These are phyloP conservation scores for Trididemnum nubilum DNA, from an alignment of 23 tunicate species.

Conservation along the genomic window DNA sequence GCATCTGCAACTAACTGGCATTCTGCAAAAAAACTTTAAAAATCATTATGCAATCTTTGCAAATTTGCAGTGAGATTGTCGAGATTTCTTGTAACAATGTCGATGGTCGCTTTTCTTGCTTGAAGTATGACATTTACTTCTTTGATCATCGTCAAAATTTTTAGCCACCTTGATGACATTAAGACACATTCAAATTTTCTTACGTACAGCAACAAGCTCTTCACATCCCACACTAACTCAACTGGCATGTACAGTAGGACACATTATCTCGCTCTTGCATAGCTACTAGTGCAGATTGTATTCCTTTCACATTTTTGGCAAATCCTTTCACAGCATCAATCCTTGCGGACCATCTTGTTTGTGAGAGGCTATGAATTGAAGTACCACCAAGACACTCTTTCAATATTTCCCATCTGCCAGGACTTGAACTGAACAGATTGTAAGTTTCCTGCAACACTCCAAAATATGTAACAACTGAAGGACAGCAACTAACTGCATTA, in stretches of 20 bases:
- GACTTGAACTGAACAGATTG: slow-evolving; percentile 1
- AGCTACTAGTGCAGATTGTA: neutral
- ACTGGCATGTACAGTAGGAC: neutral
- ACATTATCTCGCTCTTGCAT: neutral
- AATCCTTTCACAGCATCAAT: slow-evolving; percentile 13
- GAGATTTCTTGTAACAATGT: neutral
- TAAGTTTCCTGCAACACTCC: slow-evolving; percentile 9
- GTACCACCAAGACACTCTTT: neutral
- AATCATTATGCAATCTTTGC: neutral
- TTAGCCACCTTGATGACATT: neutral
- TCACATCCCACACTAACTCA: neutral
- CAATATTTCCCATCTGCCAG: slow-evolving; percentile 1
- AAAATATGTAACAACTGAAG: neutral
- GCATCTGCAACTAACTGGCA: neutral
- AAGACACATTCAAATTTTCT: neutral
- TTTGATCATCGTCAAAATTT: neutral
- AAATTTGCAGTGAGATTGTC: neutral
- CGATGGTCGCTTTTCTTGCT: neutral
- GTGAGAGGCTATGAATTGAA: neutral
- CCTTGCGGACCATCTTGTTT: slow-evolving; percentile 17
- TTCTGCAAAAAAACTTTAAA: neutral
- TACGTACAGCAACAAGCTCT: neutral
- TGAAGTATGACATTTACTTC: neutral
- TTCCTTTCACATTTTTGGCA: neutral
- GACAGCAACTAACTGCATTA: slow-evolving; percentile 1